Evolutionary conservation across 2,113 vertebrate species (phyloP).

Genomic region (Phocoena sinus): DNA sequence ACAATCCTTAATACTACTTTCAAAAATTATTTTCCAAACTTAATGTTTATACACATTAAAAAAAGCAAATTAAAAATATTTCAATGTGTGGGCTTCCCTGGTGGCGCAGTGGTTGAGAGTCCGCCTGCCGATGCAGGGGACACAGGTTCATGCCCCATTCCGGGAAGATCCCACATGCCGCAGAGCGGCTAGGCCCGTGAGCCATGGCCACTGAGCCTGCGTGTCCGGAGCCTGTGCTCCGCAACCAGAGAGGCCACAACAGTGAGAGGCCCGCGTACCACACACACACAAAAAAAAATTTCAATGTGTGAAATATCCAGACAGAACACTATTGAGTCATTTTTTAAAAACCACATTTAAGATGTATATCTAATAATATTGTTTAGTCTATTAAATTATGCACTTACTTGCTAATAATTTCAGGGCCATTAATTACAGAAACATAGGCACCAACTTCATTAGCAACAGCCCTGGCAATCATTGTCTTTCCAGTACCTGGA

Average conservation of each 20-base stretch:
- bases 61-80: conserved; percentile 12
- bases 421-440: conserved; percentile 94
- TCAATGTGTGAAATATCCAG: neutral
- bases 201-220: too few species aligned
- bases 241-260: too few species aligned
- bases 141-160: too few species aligned
- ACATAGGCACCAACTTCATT: conserved; percentile 92
- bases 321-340: neutral
- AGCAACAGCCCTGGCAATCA: conserved; percentile 95
- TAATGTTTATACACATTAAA: neutral
- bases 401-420: conserved; percentile 98
- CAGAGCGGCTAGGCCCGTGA: too few species aligned
- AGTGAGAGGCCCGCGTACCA: too few species aligned
- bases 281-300: neutral
- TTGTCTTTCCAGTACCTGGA: conserved; percentile 96
- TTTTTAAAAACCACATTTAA: neutral
- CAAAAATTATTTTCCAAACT: neutral
- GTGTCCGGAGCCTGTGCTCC: too few species aligned
- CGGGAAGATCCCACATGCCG: too few species aligned
- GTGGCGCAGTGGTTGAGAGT: too few species aligned
- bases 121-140: too few species aligned
- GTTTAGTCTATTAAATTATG: neutral
- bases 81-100: neutral
- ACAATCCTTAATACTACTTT: conserved; percentile 30
- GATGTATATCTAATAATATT: neutral